Evolutionary conservation across 2,888 invertebrate species (phyloP).

Genomic region (Thera obeliscata): DNA sequence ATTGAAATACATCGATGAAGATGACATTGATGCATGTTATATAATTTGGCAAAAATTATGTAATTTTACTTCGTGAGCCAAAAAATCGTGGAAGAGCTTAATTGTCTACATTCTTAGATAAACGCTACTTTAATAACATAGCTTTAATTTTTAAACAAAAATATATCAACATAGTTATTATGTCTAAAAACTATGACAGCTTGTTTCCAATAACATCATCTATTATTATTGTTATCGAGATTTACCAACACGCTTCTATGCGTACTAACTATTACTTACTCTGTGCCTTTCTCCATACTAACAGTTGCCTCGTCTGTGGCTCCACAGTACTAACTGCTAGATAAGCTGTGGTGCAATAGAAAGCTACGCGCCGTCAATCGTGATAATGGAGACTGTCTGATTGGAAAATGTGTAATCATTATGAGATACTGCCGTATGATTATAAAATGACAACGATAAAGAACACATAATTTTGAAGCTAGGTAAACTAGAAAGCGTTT

Average conservation of each 20-base stretch:
- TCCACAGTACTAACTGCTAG: not conserved
- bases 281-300: not conserved
- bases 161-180: no score
- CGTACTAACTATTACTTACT: not conserved
- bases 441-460: not conserved
- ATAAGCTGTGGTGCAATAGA: not conserved
- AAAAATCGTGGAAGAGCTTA: no score
- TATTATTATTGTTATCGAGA: slow-evolving; percentile 29
- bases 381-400: slow-evolving; percentile 1
- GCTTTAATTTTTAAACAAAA: no score
- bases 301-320: not conserved
- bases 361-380: slow-evolving; percentile 9
- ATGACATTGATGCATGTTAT: no score
- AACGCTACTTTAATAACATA: no score
- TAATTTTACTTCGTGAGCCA: no score
- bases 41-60: no score
- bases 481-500: no score
- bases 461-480: not conserved
- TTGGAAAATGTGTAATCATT: not conserved
- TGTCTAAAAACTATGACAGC: no score
- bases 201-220: slow-evolving; percentile 24
- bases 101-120: no score
- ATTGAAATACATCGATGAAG: no score
- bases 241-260: slow-evolving; percentile 16
- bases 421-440: not conserved